Percentiles rank a stretch among this genome's conserved stretches.
Evolutionary conservation across 64 coral and sea anemone genomes (phyloP).

Genomic region (Actinia tenebrosa): DNA sequence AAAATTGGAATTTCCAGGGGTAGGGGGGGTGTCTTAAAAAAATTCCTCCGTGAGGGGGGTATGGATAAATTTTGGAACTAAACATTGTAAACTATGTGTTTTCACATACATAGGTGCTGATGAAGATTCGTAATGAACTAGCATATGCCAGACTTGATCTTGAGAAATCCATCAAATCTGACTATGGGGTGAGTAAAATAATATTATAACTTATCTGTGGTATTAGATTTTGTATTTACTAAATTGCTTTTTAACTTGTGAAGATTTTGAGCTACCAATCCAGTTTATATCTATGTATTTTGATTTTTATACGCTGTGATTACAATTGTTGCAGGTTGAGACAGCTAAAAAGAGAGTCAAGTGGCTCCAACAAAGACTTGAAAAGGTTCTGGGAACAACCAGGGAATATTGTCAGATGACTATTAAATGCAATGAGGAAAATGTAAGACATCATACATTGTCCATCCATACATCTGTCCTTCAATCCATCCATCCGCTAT

Average conservation of each 20-base stretch:
- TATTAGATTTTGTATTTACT: background rate
- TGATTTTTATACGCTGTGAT: background rate
- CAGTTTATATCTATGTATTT: background rate
- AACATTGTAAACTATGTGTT: too few species aligned
- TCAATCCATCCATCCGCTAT: too few species aligned
- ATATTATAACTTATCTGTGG: too few species aligned
- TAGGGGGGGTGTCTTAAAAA: too few species aligned
- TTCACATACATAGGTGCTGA: conserved; percentile 71
- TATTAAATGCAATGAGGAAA: background rate
- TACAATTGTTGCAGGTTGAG: conserved; percentile 48
- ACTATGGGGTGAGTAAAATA: conserved; percentile 55
- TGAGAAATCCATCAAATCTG: conserved; percentile 73
- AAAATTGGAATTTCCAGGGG: too few species aligned
- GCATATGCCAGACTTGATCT: conserved; percentile 89
- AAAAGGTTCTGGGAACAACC: conserved; percentile 63
- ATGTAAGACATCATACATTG: background rate
- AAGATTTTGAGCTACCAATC: too few species aligned
- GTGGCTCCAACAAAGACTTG: conserved; percentile 91
- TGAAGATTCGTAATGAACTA: conserved; percentile 97
- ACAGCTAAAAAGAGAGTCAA: conserved; percentile 82
- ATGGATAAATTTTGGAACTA: too few species aligned
- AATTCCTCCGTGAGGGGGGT: too few species aligned
- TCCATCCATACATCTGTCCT: too few species aligned
- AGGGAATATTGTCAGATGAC: conserved; percentile 31
- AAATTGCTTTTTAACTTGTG: background rate